These are phyloP conservation scores for Pterophyllum scalare DNA, from an alignment of 2,113 vertebrate species.

Conservation along the genomic window DNA sequence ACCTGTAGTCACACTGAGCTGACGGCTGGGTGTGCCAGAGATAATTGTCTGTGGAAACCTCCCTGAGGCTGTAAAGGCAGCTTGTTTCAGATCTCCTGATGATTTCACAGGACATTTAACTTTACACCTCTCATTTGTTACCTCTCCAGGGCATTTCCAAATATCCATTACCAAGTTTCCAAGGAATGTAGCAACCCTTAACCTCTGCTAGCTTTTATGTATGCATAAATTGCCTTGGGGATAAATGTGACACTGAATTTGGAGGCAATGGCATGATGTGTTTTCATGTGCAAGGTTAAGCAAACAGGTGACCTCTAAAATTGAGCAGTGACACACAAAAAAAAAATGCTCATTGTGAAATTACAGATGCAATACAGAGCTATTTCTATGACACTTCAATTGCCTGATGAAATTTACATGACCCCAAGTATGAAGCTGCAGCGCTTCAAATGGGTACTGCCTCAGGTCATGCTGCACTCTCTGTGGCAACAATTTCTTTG, in stretches of 20 bases:
- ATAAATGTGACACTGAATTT: constrained; percentile 66
- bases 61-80: constrained; percentile 72
- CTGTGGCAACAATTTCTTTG: constrained; percentile 69
- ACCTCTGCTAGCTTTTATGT: constrained; percentile 78
- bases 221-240: constrained; percentile 74
- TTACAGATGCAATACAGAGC: constrained; percentile 26
- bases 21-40: constrained; percentile 43
- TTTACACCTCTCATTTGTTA: constrained; percentile 84
- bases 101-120: constrained; percentile 86
- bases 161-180: constrained; percentile 81
- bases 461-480: constrained; percentile 64
- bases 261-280: constrained; percentile 53
- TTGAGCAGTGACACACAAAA: neutral
- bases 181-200: constrained; percentile 75
- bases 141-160: constrained; percentile 77
- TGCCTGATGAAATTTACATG: constrained; percentile 57
- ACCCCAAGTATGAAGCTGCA: constrained; percentile 49
- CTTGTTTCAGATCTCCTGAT: constrained; percentile 78
- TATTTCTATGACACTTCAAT: constrained; percentile 43
- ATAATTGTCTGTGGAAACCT: constrained; percentile 71
- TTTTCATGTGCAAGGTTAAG: constrained; percentile 33
- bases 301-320: constrained; percentile 55
- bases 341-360: neutral
- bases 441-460: constrained; percentile 46
- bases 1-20: constrained; percentile 56